Conservation (phyloP, 2,113 vertebrate genomes). For the Chloroceryle aenea region DNA sequence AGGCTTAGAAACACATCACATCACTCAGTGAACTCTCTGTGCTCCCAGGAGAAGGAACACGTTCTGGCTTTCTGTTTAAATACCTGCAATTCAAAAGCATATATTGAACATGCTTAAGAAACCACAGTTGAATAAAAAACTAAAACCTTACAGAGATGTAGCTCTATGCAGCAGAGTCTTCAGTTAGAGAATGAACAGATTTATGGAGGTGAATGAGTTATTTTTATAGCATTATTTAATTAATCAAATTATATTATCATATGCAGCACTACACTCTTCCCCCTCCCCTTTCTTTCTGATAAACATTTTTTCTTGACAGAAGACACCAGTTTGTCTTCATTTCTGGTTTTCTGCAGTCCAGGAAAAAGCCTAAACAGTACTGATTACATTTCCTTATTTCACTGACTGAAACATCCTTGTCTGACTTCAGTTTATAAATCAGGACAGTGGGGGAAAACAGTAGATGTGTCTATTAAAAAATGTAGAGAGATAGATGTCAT, state of each 20-base stretch:
- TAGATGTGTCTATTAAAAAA: not conserved
- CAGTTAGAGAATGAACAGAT: not conserved
- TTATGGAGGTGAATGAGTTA: not conserved
- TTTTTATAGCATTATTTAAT: not conserved
- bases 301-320: not conserved
- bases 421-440: not conserved
- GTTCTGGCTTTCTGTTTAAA: not conserved
- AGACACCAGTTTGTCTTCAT: not conserved
- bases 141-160: not conserved
- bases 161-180: not conserved
- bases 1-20: not conserved
- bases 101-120: not conserved
- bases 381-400: not conserved
- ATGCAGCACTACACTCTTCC: not conserved
- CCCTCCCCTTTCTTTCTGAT: not conserved
- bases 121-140: not conserved
- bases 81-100: not conserved
- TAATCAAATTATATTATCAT: not conserved
- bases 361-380: slow-evolving; percentile 28
- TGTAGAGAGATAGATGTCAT: not conserved
- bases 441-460: not conserved
- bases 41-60: not conserved
- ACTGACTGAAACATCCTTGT: slow-evolving; percentile 5
- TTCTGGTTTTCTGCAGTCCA: not conserved
- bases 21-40: not conserved